Base-by-base conservation (phyloP, 2,888 invertebrate genomes). In the Eudemis profundana region DNA sequence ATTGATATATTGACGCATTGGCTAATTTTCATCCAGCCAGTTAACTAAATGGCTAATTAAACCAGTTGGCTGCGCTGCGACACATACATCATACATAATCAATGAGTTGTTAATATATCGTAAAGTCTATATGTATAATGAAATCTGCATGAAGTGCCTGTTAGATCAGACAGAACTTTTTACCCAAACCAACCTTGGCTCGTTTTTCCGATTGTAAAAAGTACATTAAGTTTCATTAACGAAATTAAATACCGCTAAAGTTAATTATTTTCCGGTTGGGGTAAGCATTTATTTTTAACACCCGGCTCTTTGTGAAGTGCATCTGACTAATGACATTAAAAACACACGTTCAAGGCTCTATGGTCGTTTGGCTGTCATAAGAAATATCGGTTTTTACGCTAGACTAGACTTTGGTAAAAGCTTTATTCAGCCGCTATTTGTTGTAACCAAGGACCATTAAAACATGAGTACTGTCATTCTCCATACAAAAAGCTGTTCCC, bases 261-360 rank as follows among this genome's bases (percentile, higher is more conserved):
- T 21, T 59, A 59, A 59, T 65, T 50, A 53, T 65, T 65, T 59
- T 51, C 64, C 51, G 50, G 51, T 53, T 50, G 10, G 49, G 59
- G 59, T 21, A 44, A 56, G 29, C 15, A 8, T 40, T 42, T 53
- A 40, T 49, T 56, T 54, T 36, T 38, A 40, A 29, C 14, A 15
- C 33, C 21, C 56, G 29, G 5, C 40, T 42, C 15, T 54, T 61
- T 56, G 29, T 23, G 10, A 7, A 51, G 27, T 49, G 54, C 56
- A 49, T 50, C 29, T 33, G 49, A 21, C 10, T 61, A 60, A 60
- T 42, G 10, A 29, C 27, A 7, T 54, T 54, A 51, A 60, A 54
- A 51, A 14, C 33, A 33, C 14, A 19, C 42, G 27, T 42, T 36
- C 62, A 49, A 47, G 56, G 62, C 12, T 15, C 1, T 23, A 2